Percentiles rank a stretch among this genome's conserved stretches.
phyloP scores from a whole-genome alignment of 2,888 invertebrate species.

The Lepidocyrtinus sp. region DNA sequence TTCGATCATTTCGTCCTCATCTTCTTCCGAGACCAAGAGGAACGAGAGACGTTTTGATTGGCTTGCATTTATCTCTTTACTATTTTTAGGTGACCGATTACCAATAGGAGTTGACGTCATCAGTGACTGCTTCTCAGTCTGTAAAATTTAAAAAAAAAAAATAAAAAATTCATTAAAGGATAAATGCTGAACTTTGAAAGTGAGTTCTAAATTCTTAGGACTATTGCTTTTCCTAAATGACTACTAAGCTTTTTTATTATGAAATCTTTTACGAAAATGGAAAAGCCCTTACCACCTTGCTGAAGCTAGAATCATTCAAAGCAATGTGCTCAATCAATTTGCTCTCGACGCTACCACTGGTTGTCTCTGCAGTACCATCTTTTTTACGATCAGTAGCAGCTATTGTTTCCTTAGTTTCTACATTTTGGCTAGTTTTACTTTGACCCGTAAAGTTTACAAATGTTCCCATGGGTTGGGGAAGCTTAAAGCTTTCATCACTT shows the following conservation, averaged over 20 bases:
- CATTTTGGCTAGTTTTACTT: too few species aligned
- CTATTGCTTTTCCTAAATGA: too few species aligned
- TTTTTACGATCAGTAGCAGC: background rate
- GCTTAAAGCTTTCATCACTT: background rate
- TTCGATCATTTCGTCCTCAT: conserved; percentile 40
- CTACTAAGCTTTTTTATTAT: too few species aligned
- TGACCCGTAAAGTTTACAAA: too few species aligned
- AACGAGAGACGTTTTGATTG: conserved; percentile 35
- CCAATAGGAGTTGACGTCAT: conserved; percentile 52
- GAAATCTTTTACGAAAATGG: too few species aligned
- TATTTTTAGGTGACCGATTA: background rate
- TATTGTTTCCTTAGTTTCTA: too few species aligned
- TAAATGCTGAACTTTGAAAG: too few species aligned
- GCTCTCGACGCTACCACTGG: background rate
- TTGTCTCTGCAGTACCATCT: background rate
- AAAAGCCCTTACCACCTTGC: conserved; percentile 43
- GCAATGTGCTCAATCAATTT: background rate
- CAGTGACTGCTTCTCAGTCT: conserved; percentile 36
- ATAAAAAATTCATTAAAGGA: background rate
- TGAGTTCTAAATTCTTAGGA: too few species aligned
- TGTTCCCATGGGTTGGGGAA: too few species aligned
- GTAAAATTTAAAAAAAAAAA: background rate
- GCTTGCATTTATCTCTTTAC: conserved; percentile 2
- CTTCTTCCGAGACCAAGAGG: conserved; percentile 10
- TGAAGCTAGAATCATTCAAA: conserved; percentile 23